A percentile compares a stretch with the other conserved stretches of the same genome.
phyloP scores from a whole-genome alignment of 1,140 invertebrate species.

The Drosophila ironensis region DNA sequence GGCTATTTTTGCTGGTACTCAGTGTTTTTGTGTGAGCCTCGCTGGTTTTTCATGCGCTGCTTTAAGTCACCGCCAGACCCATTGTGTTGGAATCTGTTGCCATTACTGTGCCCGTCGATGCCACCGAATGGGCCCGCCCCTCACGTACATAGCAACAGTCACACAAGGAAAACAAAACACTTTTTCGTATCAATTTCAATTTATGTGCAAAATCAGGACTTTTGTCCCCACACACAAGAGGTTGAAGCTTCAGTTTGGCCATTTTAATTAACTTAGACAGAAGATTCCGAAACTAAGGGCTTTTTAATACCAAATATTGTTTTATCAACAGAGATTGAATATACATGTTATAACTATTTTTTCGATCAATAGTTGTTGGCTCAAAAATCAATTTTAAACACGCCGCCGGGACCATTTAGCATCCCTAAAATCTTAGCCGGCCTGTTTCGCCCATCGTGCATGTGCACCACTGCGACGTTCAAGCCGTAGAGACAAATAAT shows the following conservation, averaged over 20 bases:
- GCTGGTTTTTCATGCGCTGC: conserved; percentile 5
- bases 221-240: too few relatives aligned
- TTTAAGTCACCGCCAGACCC: conserved; percentile 19
- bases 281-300: too few relatives aligned
- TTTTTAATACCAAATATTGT: too few relatives aligned
- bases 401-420: too few relatives aligned
- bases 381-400: too few relatives aligned
- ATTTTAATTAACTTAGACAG: too few relatives aligned
- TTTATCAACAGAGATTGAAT: too few relatives aligned
- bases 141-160: conserved; percentile 26
- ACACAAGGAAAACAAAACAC: conserved; percentile 37
- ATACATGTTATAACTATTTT: too few relatives aligned
- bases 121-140: conserved; percentile 52
- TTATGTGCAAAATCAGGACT: conserved; percentile 36
- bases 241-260: too few relatives aligned
- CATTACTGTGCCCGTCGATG: conserved; percentile 20
- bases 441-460: conserved; percentile 21
- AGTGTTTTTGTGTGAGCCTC: conserved; percentile 1
- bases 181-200: conserved; percentile 59
- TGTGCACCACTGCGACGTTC: conserved; percentile 52
- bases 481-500: conserved; percentile 61
- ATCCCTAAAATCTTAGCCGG: not conserved
- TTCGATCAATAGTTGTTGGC: too few relatives aligned
- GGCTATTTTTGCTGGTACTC: conserved; percentile 32
- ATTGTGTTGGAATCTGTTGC: conserved; percentile 27